These are phyloP conservation scores for Tarsius wallacei DNA, from an alignment of 2,797 vertebrate species.

Conservation along the genomic window DNA sequence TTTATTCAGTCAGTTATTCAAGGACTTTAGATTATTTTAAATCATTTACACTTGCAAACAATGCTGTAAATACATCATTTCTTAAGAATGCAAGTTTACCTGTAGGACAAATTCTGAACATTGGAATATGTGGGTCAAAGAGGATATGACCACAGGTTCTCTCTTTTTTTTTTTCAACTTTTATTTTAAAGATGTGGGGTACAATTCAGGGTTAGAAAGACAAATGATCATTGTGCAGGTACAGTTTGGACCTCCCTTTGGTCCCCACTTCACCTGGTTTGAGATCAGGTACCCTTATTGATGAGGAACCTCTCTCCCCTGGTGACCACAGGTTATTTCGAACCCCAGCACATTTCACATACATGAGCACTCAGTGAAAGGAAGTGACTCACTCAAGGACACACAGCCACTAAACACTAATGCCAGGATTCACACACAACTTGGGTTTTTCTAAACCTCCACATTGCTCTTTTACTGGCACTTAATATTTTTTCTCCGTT, in stretches of 20 bases:
- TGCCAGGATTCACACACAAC: background rate
- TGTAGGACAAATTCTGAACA: background rate
- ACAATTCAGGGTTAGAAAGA: no score
- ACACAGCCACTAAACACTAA: background rate
- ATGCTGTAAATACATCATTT: background rate
- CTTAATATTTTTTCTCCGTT: background rate
- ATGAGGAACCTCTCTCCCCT: no score
- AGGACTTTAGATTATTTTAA: background rate
- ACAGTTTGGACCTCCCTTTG: no score
- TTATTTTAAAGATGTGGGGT: no score
- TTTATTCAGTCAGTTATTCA: background rate
- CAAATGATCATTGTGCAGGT: no score
- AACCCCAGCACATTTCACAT: background rate
- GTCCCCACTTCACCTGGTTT: no score
- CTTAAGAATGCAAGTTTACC: constrained; percentile 2
- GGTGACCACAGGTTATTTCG: no score
- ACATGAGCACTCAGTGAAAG: background rate
- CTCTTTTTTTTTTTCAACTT: no score
- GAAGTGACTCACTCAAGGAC: background rate
- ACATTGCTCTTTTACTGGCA: background rate
- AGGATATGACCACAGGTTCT: no score
- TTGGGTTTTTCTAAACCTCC: background rate
- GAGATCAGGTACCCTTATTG: no score
- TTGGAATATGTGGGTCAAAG: background rate
- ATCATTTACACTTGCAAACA: background rate